Evolutionary conservation across 64 coral and sea anemone genomes (phyloP), one percentile per base, ranked within the genome.

Genomic region (Exaiptasia diaphana): DNA sequence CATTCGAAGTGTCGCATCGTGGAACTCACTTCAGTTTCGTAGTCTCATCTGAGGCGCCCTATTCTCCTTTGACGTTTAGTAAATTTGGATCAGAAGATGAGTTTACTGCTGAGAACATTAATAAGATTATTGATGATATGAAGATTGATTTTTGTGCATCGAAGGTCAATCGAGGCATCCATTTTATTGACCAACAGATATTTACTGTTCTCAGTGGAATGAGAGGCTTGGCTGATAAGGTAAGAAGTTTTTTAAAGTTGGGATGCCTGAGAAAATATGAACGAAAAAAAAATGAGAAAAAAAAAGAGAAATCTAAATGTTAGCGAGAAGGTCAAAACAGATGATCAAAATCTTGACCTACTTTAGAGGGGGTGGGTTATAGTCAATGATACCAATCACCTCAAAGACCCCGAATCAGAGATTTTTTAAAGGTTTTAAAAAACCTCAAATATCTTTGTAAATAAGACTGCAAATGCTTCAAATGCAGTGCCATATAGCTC

Each of bases 21-120:
- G 63, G 38, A 4, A 87, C 84, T 54, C 84, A 76, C 38, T 35
- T 87, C 64, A 75, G 84, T 28, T 36, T 87, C 35, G 17, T 77
- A 37, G 45, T 69, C 3, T 87, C 78, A 7, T 32, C 72, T 23
- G 44, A 48, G 26, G 62, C 53, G 38, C 57, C 64, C 2, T 44
- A 70, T 23, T 53, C 75, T 26, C 34, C 43, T 31, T 41, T 87
- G n/a, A 73, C n/a, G 22, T 87, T 77, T 57, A 73, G 70, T 41
- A 52, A 76, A 12, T 62, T 63, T 43, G 37, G 55, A 41, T 38
- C 35, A 35, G 56, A 17, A 26, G 55, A 44, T 23, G 59, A 67
- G 25, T 4, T 68, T 14, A 67, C 74, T 8, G 60, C 15, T 0
- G 63, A 41, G 20, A 76, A 69, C n/a, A 73, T 87, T 9, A 36